Conservation (phyloP, 1,140 invertebrate genomes). For the Cherax quadricarinatus region DNA sequence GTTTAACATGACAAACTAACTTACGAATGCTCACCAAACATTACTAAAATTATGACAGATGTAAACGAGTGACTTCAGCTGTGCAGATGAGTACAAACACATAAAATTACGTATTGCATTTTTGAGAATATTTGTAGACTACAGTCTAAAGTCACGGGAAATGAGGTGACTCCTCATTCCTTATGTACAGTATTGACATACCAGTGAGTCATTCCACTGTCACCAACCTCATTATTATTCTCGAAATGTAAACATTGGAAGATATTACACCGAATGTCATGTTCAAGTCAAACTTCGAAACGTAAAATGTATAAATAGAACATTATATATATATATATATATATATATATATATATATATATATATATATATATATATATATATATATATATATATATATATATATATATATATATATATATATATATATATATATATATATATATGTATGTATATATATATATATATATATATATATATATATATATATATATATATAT, state of each 20-base stretch:
- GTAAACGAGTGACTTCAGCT: not conserved
- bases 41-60: not conserved
- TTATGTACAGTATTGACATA: conserved; percentile 40
- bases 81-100: not conserved
- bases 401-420: no score
- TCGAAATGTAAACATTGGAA: not conserved
- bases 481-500: no score
- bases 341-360: not conserved
- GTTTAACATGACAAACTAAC: not conserved
- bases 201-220: conserved; percentile 34
- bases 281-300: no score
- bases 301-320: not conserved
- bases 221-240: conserved; percentile 31
- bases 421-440: not conserved
- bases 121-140: not conserved
- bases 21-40: not conserved
- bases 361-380: no score
- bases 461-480: not conserved
- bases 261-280: no score
- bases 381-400: no score
- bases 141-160: not conserved
- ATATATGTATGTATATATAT: conserved; percentile 4
- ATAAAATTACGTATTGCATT: not conserved
- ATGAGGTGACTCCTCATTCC: not conserved
- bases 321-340: not conserved